phyloP scores from a whole-genome alignment of 2,113 vertebrate species.

The Laticauda colubrina region DNA sequence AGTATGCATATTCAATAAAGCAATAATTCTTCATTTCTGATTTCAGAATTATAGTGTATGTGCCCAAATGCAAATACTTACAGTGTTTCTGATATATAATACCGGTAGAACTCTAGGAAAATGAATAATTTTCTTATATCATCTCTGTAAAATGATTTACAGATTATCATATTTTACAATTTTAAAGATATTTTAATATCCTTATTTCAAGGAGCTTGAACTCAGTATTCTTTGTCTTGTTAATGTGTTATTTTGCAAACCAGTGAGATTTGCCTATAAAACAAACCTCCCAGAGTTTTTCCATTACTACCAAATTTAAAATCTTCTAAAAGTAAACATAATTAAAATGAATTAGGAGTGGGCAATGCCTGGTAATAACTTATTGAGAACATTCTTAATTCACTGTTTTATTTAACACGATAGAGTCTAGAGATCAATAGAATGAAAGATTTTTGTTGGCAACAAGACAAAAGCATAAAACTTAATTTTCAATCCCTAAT shows the following conservation, averaged over 20 bases:
- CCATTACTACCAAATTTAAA: background rate
- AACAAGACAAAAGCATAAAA: conserved; percentile 13
- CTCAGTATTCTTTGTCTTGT: background rate
- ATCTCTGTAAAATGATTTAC: background rate
- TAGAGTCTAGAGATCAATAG: conserved; percentile 17
- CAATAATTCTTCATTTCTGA: background rate
- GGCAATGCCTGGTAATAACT: background rate
- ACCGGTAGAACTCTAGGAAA: background rate
- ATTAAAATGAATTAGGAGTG: conserved; percentile 20
- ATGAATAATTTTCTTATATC: background rate
- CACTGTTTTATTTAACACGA: conserved; percentile 27
- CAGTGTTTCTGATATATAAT: background rate
- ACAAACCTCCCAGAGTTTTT: background rate
- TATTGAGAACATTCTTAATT: background rate
- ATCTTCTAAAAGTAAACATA: conserved; percentile 7
- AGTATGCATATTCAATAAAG: background rate
- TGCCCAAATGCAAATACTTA: background rate
- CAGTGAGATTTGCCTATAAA: background rate
- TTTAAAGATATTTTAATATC: background rate
- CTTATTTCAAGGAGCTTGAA: background rate
- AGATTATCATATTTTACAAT: background rate
- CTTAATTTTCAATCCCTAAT: conserved; percentile 26
- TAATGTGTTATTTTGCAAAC: background rate
- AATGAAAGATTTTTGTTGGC: conserved; percentile 9
- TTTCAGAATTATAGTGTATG: background rate